These are phyloP conservation scores for Chaetodon trifascialis DNA, from an alignment of 2,113 vertebrate genomes.

Conservation along the genomic window DNA sequence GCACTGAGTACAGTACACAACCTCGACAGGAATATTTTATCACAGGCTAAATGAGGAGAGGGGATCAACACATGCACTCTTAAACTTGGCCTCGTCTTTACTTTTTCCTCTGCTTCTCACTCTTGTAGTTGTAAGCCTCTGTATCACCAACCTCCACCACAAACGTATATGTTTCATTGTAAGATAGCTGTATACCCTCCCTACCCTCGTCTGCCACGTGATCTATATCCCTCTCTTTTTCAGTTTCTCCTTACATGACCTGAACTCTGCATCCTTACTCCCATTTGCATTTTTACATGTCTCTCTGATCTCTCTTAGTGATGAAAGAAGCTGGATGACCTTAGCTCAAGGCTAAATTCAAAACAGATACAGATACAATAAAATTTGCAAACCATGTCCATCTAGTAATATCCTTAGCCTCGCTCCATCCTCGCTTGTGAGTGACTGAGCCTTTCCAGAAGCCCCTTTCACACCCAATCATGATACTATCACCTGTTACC, in stretches of 20 bases:
- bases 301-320: background rate
- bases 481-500: too few species aligned
- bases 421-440: too few species aligned
- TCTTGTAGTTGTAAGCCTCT: background rate
- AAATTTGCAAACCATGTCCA: too few species aligned
- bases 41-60: conserved; percentile 48
- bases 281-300: background rate
- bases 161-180: background rate
- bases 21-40: conserved; percentile 60
- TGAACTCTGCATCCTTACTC: background rate
- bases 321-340: background rate
- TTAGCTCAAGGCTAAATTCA: background rate
- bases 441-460: too few species aligned
- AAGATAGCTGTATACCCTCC: background rate
- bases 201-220: background rate
- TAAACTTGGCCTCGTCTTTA: conserved; percentile 23
- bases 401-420: too few species aligned
- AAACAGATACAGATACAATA: too few species aligned
- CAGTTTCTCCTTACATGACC: background rate
- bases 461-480: too few species aligned
- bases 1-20: conserved; percentile 60
- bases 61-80: conserved; percentile 23
- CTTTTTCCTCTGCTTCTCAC: background rate
- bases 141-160: background rate
- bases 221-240: background rate